phyloP scores from a whole-genome alignment of 2,888 invertebrate species.

The Oscheius sp. region DNA sequence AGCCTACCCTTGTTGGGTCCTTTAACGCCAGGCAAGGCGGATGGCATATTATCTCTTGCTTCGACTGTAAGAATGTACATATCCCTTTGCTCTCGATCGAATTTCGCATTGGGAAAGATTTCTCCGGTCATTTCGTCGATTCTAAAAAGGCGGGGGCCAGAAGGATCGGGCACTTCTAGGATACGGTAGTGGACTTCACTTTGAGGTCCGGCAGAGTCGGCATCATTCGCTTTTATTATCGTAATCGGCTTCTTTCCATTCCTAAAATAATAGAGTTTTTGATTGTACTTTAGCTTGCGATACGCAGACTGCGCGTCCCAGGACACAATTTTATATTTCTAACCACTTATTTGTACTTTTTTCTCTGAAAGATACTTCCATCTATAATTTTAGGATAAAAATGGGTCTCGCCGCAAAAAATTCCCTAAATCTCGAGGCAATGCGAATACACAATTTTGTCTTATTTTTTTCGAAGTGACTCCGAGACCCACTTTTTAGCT shows the following conservation, averaged over 20 bases:
- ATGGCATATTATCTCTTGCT: slow-evolving; percentile 94
- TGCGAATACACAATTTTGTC: too few species aligned
- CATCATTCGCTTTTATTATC: slow-evolving; percentile 61
- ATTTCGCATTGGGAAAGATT: slow-evolving; percentile 71
- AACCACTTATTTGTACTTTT: too few species aligned
- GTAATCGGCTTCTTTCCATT: slow-evolving; percentile 55
- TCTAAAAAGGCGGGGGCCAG: slow-evolving; percentile 77
- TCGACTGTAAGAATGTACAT: slow-evolving; percentile 96
- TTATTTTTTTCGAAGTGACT: too few species aligned
- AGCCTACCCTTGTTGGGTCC: slow-evolving; percentile 65
- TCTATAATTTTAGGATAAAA: too few species aligned
- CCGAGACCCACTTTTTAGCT: too few species aligned
- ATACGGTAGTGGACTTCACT: slow-evolving; percentile 66
- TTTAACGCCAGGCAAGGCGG: slow-evolving; percentile 76
- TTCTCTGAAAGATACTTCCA: too few species aligned
- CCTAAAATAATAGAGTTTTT: slow-evolving; percentile 31
- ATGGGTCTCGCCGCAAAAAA: too few species aligned
- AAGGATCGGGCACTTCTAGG: slow-evolving; percentile 52
- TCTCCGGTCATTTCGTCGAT: slow-evolving; percentile 94
- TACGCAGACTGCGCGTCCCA: too few species aligned
- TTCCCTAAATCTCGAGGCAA: too few species aligned
- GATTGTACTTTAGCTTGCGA: too few species aligned
- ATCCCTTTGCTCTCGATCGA: slow-evolving; percentile 93
- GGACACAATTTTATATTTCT: too few species aligned
- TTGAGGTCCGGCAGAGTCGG: slow-evolving; percentile 61